phyloP scores from a whole-genome alignment of 2,113 vertebrate species.

The Silurus meridionalis region DNA sequence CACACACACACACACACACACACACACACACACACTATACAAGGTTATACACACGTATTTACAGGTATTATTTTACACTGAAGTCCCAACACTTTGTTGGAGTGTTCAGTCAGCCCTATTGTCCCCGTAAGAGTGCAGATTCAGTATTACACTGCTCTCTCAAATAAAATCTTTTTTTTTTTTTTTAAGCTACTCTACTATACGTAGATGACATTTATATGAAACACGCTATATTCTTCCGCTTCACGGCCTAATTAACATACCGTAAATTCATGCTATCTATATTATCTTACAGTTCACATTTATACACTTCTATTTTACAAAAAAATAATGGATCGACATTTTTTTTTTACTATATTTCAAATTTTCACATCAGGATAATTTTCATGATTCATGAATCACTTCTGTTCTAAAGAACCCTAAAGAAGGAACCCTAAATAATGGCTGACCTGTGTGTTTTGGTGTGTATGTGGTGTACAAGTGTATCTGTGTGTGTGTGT shows the following conservation, averaged over 20 bases:
- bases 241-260: conserved; percentile 20
- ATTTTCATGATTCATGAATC: neutral
- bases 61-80: conserved; percentile 72
- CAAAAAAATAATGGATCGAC: neutral
- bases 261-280: conserved; percentile 30
- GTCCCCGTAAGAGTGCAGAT: conserved; percentile 70
- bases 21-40: conserved; percentile 29
- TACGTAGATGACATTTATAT: conserved; percentile 10
- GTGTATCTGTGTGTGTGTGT: too few relatives aligned
- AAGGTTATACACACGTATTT: conserved; percentile 72
- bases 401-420: too few relatives aligned
- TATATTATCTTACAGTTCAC: neutral
- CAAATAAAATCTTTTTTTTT: neutral
- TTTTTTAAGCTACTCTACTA: conserved; percentile 9
- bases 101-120: conserved; percentile 79
- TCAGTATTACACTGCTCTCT: conserved; percentile 31
- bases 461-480: neutral
- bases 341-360: neutral
- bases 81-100: conserved; percentile 72
- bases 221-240: neutral
- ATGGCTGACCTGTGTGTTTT: conserved; percentile 50
- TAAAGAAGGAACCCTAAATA: neutral
- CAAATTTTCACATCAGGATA: neutral
- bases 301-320: conserved; percentile 30
- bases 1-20: conserved; percentile 11